These are phyloP conservation scores for Dermatophagoides farinae DNA, from an alignment of 1,140 invertebrate species.

Conservation along the genomic window DNA sequence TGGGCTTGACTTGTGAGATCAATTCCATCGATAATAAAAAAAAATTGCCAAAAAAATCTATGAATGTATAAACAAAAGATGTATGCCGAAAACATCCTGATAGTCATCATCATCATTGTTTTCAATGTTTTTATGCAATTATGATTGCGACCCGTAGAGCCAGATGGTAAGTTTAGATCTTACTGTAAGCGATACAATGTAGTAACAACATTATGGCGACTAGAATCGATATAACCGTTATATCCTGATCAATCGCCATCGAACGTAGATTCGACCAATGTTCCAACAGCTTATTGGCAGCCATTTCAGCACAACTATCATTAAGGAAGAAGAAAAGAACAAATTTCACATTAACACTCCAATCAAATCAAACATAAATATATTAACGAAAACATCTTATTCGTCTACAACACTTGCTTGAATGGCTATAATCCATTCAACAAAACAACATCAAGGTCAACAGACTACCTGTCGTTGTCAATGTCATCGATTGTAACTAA, in stretches of 20 bases:
- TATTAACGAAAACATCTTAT: too few relatives aligned
- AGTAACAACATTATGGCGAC: slow-evolving; percentile 3
- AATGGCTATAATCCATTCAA: too few relatives aligned
- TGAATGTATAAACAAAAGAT: background rate
- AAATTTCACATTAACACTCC: too few relatives aligned
- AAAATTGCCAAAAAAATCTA: background rate
- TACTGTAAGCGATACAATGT: slow-evolving; percentile 6
- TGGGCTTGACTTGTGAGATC: too few relatives aligned
- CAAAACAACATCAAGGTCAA: too few relatives aligned
- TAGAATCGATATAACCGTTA: slow-evolving; percentile 4
- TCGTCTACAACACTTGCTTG: too few relatives aligned
- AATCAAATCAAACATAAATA: too few relatives aligned
- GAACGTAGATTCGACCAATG: slow-evolving; percentile 2
- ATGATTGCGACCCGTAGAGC: background rate
- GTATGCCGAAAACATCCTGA: background rate
- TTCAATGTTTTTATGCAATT: background rate
- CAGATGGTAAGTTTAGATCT: background rate
- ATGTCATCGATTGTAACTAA: too few relatives aligned
- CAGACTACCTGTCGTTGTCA: too few relatives aligned
- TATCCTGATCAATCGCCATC: slow-evolving; percentile 9
- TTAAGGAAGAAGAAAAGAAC: too few relatives aligned
- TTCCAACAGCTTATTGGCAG: background rate
- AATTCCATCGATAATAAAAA: background rate
- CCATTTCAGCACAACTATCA: too few relatives aligned
- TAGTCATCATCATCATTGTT: background rate